Conservation (phyloP, 2,113 vertebrate species). For the Heteronetta atricapilla region DNA sequence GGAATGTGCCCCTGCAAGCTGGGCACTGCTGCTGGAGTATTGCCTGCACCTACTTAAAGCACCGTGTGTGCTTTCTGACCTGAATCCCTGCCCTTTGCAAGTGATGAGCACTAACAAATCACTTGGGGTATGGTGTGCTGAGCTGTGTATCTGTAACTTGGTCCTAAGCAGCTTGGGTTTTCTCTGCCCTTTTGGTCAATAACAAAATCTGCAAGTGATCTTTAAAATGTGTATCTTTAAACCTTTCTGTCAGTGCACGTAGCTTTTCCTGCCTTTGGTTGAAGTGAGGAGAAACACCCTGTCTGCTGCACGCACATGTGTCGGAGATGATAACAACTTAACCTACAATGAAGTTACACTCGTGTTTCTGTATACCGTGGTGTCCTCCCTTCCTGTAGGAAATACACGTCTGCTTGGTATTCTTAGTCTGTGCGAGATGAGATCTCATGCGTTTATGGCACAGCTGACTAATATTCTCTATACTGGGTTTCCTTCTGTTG, state of each 20-base stretch:
- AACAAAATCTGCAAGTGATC: neutral
- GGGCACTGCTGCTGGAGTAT: neutral
- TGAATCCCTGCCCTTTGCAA: neutral
- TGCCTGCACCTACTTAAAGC: neutral
- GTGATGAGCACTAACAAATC: neutral
- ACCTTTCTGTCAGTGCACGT: neutral
- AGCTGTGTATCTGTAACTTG: neutral
- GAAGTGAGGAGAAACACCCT: neutral
- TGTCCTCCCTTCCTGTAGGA: conserved; percentile 56
- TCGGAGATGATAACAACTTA: neutral
- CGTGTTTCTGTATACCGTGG: neutral
- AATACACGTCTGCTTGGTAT: neutral
- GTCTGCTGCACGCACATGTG: neutral
- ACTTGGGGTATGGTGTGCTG: neutral
- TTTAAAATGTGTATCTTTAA: neutral
- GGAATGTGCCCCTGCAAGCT: neutral
- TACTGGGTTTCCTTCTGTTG: neutral
- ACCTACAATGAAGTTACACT: neutral
- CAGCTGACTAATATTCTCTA: neutral
- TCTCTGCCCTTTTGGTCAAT: neutral
- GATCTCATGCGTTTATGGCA: neutral
- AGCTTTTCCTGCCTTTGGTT: neutral
- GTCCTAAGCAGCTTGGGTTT: neutral
- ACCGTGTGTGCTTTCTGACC: neutral
- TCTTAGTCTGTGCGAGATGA: neutral